These are phyloP conservation scores for Stegodyphus mimosarum DNA, from an alignment of 1,140 invertebrate genomes.

Conservation along the genomic window DNA sequence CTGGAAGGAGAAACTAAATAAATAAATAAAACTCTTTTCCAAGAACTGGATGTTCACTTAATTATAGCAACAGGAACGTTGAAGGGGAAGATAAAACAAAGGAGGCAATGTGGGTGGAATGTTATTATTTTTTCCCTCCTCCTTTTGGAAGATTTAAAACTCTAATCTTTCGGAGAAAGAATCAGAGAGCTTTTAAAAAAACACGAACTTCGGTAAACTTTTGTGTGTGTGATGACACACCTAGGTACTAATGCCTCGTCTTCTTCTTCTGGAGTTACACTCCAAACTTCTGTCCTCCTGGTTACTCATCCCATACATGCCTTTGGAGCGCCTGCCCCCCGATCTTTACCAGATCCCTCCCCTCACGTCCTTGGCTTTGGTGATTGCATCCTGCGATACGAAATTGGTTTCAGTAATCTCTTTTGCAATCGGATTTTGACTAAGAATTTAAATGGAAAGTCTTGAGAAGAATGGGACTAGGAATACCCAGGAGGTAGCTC, in stretches of 20 bases:
- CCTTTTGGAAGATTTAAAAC: constrained; percentile 53
- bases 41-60: constrained; percentile 22
- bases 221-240: constrained; percentile 5
- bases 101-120: constrained; percentile 13
- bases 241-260: constrained; percentile 23
- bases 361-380: not conserved
- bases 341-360: not conserved
- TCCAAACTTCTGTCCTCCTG: constrained; percentile 11
- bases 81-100: constrained; percentile 51
- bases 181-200: constrained; percentile 37
- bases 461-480: constrained; percentile 16
- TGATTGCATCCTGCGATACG: constrained; percentile 55
- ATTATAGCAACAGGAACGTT: constrained; percentile 48
- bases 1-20: constrained; percentile 25
- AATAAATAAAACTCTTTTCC: constrained; percentile 28
- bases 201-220: not conserved
- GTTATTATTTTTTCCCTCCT: constrained; percentile 38
- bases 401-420: constrained; percentile 60
- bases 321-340: constrained; percentile 4
- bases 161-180: constrained; percentile 53
- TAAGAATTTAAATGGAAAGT: constrained; percentile 61
- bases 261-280: constrained; percentile 8
- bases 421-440: constrained; percentile 59
- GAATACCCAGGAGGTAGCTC: constrained; percentile 53
- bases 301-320: constrained; percentile 50